phyloP scores from a whole-genome alignment of 2,797 vertebrate species.

The Acipenser ruthenus region DNA sequence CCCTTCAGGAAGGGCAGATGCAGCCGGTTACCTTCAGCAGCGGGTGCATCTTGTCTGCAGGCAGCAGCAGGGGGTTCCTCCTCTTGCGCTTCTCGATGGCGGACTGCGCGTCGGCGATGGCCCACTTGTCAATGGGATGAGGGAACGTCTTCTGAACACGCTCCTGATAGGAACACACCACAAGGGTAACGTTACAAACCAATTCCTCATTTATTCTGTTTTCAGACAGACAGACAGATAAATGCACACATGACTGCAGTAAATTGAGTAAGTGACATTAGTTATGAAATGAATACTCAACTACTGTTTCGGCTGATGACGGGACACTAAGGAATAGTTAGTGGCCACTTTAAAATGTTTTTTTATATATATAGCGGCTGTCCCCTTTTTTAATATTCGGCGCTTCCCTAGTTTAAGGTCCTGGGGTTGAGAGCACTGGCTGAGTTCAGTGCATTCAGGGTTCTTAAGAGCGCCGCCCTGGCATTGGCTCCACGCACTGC shows the following conservation, averaged over 20 bases:
- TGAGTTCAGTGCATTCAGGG: conserved; percentile 22
- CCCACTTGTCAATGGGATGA: conserved; percentile 98
- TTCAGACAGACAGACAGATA: too few relatives aligned
- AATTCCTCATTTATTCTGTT: too few relatives aligned
- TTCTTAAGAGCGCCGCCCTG: conserved; percentile 15
- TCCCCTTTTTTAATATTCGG: too few relatives aligned
- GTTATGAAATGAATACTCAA: too few relatives aligned
- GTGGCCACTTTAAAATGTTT: too few relatives aligned
- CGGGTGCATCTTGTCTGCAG: conserved; percentile 97
- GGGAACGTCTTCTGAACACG: conserved; percentile 97
- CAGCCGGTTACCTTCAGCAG: conserved; percentile 73
- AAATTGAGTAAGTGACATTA: too few relatives aligned
- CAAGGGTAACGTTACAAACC: background rate
- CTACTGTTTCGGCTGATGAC: too few relatives aligned
- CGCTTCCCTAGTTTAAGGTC: too few relatives aligned
- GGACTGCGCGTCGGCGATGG: conserved; percentile 87
- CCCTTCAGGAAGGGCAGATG: background rate
- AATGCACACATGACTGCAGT: too few relatives aligned
- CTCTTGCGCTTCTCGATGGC: conserved; percentile 92
- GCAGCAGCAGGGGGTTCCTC: conserved; percentile 86
- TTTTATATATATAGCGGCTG: too few relatives aligned
- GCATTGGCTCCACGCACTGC: conserved; percentile 9
- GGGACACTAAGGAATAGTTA: too few relatives aligned
- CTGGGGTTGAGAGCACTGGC: conserved; percentile 19
- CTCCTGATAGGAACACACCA: conserved; percentile 57